These are phyloP conservation scores for Phaethon lepturus DNA, from an alignment of 2,113 vertebrate genomes.

Conservation along the genomic window DNA sequence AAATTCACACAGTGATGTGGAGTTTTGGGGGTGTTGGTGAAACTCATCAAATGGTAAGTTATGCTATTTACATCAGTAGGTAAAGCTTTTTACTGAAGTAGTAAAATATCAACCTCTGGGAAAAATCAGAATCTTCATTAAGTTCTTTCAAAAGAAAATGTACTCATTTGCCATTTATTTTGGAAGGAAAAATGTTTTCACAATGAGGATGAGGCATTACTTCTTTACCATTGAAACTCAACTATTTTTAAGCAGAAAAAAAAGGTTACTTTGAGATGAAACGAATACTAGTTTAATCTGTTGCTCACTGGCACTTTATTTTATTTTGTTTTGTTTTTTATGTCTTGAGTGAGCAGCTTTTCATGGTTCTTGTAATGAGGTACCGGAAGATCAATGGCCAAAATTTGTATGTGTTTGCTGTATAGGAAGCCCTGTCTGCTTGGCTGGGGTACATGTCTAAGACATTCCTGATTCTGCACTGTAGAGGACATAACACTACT, in stretches of 20 bases:
- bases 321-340: neutral
- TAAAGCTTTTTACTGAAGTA: conserved; percentile 64
- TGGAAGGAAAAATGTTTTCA: conserved; percentile 41
- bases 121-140: conserved; percentile 70
- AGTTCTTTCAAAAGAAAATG: conserved; percentile 32
- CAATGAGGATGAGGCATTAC: neutral
- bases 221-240: conserved; percentile 9
- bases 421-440: neutral
- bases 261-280: neutral
- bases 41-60: conserved; percentile 68
- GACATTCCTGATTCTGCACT: neutral
- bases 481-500: conserved; percentile 31
- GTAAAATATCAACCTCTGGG: conserved; percentile 48
- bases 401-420: neutral
- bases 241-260: conserved; percentile 7
- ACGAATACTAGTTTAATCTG: neutral
- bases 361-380: neutral
- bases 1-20: conserved; percentile 58
- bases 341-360: neutral
- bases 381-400: neutral
- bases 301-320: neutral
- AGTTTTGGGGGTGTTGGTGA: conserved; percentile 70
- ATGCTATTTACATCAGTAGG: conserved; percentile 69
- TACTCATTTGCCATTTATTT: conserved; percentile 39
- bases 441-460: neutral